Percentiles rank a stretch among this genome's conserved stretches.
Evolutionary conservation across 2,888 invertebrate species (phyloP).

Genomic region (Chromoteleia sp.): DNA sequence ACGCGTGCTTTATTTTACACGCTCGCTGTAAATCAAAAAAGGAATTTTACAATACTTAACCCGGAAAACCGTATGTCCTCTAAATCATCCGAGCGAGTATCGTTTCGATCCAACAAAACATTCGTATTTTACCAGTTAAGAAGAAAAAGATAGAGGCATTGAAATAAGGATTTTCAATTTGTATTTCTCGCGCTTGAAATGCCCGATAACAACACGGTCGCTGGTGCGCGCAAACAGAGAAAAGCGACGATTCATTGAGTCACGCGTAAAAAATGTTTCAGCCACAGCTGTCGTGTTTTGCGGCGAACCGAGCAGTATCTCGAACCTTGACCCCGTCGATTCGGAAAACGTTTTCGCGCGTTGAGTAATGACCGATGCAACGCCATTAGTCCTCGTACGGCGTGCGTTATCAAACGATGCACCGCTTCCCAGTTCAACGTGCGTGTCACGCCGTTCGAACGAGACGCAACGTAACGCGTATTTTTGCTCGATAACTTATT

Average conservation of each 20-base stretch:
- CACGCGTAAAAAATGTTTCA: slow-evolving; percentile 52
- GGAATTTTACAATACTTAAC: too few relatives aligned
- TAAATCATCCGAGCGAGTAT: too few relatives aligned
- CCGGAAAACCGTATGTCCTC: too few relatives aligned
- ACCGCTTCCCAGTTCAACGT: slow-evolving; percentile 50
- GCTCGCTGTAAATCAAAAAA: too few relatives aligned
- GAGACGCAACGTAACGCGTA: slow-evolving; percentile 55
- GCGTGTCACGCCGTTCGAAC: slow-evolving; percentile 56
- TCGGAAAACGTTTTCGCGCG: slow-evolving; percentile 63
- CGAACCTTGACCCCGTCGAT: slow-evolving; percentile 67
- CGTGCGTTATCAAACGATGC: slow-evolving; percentile 55
- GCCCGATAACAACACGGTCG: slow-evolving; percentile 62
- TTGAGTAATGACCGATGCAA: slow-evolving; percentile 63
- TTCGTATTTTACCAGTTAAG: slow-evolving; percentile 29
- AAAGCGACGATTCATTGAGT: slow-evolving; percentile 54
- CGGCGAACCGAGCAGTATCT: slow-evolving; percentile 34
- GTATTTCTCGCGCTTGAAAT: slow-evolving; percentile 52
- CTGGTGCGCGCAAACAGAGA: slow-evolving; percentile 57
- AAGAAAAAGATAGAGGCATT: slow-evolving; percentile 38
- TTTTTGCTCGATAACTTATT: slow-evolving; percentile 38
- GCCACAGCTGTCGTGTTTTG: slow-evolving; percentile 61
- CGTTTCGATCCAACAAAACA: neutral
- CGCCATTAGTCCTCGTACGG: slow-evolving; percentile 43
- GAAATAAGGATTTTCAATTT: slow-evolving; percentile 45
- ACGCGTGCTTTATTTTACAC: too few relatives aligned